Evolutionary conservation across 1,140 invertebrate species (phyloP).

Genomic region (Tribolium castaneum): DNA sequence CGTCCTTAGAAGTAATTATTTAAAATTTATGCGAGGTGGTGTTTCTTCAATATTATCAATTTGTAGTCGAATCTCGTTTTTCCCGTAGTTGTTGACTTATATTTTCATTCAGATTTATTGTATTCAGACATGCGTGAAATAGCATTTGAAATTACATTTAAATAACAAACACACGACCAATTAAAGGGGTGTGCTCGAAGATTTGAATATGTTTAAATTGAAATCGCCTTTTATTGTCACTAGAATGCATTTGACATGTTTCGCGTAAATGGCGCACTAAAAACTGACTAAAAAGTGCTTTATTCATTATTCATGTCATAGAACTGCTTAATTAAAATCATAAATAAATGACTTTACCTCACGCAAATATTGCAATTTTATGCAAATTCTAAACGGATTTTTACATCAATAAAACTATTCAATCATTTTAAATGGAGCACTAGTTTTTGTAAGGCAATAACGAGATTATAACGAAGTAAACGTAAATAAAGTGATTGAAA

Average conservation of each 20-base stretch:
- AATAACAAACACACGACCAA: slow-evolving; percentile 30
- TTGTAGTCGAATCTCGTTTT: neutral
- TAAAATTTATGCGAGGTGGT: neutral
- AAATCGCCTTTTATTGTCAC: neutral
- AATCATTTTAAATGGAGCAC: slow-evolving; percentile 47
- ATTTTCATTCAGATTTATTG: slow-evolving; percentile 32
- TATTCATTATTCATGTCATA: slow-evolving; percentile 47
- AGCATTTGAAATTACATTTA: slow-evolving; percentile 31
- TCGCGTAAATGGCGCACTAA: slow-evolving; percentile 16
- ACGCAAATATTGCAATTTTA: slow-evolving; percentile 50
- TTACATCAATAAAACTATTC: slow-evolving; percentile 36
- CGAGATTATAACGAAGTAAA: slow-evolving; percentile 27
- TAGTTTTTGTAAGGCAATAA: slow-evolving; percentile 36
- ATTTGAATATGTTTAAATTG: slow-evolving; percentile 15
- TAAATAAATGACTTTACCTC: slow-evolving; percentile 50
- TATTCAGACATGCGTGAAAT: slow-evolving; percentile 34
- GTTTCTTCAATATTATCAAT: slow-evolving; percentile 22
- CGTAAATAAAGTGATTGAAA: slow-evolving; percentile 42
- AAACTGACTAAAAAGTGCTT: slow-evolving; percentile 34
- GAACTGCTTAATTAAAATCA: slow-evolving; percentile 51
- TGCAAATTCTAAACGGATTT: slow-evolving; percentile 42
- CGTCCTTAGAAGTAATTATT: slow-evolving; percentile 1
- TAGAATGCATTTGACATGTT: slow-evolving; percentile 5
- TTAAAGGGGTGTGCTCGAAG: slow-evolving; percentile 14
- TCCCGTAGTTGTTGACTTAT: slow-evolving; percentile 9